Conservation (phyloP, 2,888 invertebrate genomes). For the Gymnoscelis rufifasciata region DNA sequence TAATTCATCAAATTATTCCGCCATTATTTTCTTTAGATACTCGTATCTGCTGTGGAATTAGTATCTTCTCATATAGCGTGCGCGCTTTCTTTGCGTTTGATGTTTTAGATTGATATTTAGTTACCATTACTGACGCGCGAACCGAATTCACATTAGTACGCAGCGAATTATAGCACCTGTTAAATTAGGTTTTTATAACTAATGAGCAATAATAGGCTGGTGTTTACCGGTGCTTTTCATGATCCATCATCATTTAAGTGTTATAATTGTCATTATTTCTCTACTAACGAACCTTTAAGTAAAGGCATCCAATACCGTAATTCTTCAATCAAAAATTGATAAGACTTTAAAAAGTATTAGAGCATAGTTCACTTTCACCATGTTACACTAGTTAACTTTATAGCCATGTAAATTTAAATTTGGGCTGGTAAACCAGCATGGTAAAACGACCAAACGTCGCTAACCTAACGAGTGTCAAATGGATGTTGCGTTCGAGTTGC, state of each 20-base stretch:
- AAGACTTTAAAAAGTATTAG: no score
- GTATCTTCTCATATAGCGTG: constrained; percentile 27
- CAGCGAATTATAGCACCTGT: constrained; percentile 22
- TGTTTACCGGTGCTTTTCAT: not conserved
- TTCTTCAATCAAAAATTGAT: no score
- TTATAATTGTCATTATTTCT: not conserved
- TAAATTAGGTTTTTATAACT: constrained; percentile 23
- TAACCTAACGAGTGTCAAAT: constrained; percentile 58
- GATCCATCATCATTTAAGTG: no score
- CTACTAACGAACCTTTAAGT: no score
- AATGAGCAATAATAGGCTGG: constrained; percentile 8
- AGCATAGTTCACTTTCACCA: no score
- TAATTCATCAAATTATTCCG: constrained; percentile 33
- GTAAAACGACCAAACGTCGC: constrained; percentile 27
- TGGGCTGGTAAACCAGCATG: constrained; percentile 6
- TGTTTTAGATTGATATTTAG: constrained; percentile 29
- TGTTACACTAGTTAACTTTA: not conserved
- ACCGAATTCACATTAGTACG: constrained; percentile 22
- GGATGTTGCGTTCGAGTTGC: constrained; percentile 48
- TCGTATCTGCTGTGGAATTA: constrained; percentile 28
- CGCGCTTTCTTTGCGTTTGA: constrained; percentile 27
- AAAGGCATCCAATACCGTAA: no score
- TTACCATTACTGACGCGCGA: constrained; percentile 25
- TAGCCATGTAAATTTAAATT: not conserved
- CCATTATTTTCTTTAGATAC: constrained; percentile 30